Evolutionary conservation across 2,888 invertebrate genomes (phyloP).

Genomic region (Apodemia hepburni): DNA sequence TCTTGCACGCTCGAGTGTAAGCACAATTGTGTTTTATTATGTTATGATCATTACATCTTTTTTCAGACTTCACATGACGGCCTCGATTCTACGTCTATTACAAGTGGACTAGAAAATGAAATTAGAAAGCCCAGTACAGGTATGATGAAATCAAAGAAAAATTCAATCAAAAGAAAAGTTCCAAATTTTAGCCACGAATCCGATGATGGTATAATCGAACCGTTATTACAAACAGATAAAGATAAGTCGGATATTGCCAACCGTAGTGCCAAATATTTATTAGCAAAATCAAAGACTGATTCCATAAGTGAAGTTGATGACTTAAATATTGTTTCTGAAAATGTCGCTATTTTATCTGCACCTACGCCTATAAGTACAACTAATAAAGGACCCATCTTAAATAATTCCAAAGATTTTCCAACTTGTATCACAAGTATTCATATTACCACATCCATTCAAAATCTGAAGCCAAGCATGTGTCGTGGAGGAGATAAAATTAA

Average conservation of each 20-base stretch:
- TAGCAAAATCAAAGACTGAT: slow-evolving; percentile 65
- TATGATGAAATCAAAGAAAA: slow-evolving; percentile 68
- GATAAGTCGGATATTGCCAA: slow-evolving; percentile 45
- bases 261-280: slow-evolving; percentile 64
- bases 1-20: too few relatives aligned
- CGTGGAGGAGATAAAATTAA: slow-evolving; percentile 40
- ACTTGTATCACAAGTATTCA: slow-evolving; percentile 36
- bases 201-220: slow-evolving; percentile 67
- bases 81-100: slow-evolving; percentile 59
- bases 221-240: slow-evolving; percentile 60
- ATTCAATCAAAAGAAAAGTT: slow-evolving; percentile 61
- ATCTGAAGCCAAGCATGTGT: slow-evolving; percentile 58
- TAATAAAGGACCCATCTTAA: slow-evolving; percentile 31
- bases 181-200: slow-evolving; percentile 58
- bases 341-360: slow-evolving; percentile 25
- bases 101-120: slow-evolving; percentile 67
- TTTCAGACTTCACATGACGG: slow-evolving; percentile 68
- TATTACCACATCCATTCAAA: slow-evolving; percentile 41
- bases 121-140: slow-evolving; percentile 60
- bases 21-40: too few relatives aligned
- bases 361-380: slow-evolving; percentile 34
- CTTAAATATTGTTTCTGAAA: slow-evolving; percentile 25
- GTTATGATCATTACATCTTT: background rate
- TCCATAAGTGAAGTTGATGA: slow-evolving; percentile 40
- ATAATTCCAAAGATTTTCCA: slow-evolving; percentile 39